These are phyloP conservation scores for Leptinotarsa rubiginosa DNA, from an alignment of 2,888 invertebrate species.

Conservation along the genomic window DNA sequence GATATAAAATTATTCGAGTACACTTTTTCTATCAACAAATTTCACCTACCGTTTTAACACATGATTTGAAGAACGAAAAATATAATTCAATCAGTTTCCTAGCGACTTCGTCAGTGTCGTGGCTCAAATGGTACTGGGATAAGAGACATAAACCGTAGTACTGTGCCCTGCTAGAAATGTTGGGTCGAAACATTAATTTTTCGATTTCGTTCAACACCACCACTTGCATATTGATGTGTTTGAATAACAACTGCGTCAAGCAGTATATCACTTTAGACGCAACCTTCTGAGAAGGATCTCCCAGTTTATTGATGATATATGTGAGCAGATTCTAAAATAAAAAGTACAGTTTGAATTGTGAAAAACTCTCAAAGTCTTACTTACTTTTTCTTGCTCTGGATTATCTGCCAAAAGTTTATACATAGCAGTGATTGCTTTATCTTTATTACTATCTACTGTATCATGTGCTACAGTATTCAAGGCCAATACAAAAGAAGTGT, in stretches of 20 bases:
- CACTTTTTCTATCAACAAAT: too few species aligned
- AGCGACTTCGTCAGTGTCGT: constrained; percentile 81
- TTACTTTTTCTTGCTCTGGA: constrained; percentile 87
- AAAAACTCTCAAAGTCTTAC: not conserved
- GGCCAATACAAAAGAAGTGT: constrained; percentile 75
- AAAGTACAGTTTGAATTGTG: not conserved
- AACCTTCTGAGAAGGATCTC: constrained; percentile 90
- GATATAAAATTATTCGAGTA: not conserved
- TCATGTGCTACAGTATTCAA: constrained; percentile 82
- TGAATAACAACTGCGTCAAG: constrained; percentile 81
- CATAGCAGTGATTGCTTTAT: constrained; percentile 82
- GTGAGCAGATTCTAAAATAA: constrained; percentile 75
- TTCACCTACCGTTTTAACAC: constrained; percentile 79
- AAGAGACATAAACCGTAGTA: constrained; percentile 95
- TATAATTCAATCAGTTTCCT: constrained; percentile 89
- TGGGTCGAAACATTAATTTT: constrained; percentile 85
- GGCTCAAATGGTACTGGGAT: constrained; percentile 83
- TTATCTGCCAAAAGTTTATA: constrained; percentile 81
- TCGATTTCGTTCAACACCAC: constrained; percentile 91
- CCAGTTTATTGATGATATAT: constrained; percentile 92
- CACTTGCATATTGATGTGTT: constrained; percentile 88
- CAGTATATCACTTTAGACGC: constrained; percentile 90
- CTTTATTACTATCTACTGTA: constrained; percentile 82
- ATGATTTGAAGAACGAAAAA: constrained; percentile 94
- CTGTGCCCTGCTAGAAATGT: constrained; percentile 87